Conservation (phyloP, 2,888 invertebrate genomes). For the Octodonta nipae region DNA sequence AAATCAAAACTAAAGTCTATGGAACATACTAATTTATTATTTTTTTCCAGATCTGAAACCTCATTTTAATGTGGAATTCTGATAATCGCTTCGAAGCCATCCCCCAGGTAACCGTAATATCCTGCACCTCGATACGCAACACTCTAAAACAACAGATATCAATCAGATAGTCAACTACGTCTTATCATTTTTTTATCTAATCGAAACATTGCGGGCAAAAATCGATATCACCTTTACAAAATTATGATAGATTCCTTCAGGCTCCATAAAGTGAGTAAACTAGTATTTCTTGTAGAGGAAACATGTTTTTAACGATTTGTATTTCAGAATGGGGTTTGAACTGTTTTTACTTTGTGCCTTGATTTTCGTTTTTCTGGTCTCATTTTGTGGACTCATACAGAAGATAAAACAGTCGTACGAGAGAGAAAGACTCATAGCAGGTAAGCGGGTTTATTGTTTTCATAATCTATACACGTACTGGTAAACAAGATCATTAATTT, state of each 20-base stretch:
- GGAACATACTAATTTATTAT: no score
- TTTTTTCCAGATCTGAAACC: no score
- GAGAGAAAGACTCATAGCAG: constrained; percentile 19
- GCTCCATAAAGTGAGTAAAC: constrained; percentile 1
- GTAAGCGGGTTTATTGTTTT: no score
- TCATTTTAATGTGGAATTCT: no score
- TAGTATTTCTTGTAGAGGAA: background rate
- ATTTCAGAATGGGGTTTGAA: constrained; percentile 24
- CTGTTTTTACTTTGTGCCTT: constrained; percentile 23
- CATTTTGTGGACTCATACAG: constrained; percentile 27
- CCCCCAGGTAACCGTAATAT: no score
- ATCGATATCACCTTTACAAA: background rate
- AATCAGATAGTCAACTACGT: background rate
- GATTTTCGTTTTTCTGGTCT: constrained; percentile 25
- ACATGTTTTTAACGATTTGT: no score
- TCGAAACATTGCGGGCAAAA: background rate
- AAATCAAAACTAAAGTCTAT: no score
- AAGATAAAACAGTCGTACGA: constrained; percentile 26
- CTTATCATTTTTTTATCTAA: background rate
- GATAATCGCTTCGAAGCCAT: no score
- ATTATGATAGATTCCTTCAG: constrained; percentile 1
- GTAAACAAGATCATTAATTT: no score
- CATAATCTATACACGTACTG: no score
- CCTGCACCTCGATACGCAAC: no score
- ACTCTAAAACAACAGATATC: no score